Base-by-base conservation (phyloP, 2,888 invertebrate species). In the Eristalis tenax region DNA sequence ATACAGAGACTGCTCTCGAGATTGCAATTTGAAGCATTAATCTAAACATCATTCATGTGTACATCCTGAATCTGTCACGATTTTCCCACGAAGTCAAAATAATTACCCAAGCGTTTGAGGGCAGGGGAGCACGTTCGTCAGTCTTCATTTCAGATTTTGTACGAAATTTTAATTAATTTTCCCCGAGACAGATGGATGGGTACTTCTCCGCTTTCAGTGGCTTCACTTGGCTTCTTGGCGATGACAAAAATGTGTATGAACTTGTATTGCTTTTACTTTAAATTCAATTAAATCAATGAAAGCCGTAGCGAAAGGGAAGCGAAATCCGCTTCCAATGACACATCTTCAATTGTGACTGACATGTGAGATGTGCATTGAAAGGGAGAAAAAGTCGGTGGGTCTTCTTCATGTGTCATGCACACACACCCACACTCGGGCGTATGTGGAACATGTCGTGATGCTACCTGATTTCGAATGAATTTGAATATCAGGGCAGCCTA, bases 1-100 rank as follows among this genome's bases (percentile, higher is more conserved):
- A 43, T 40, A 76, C 32, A 18, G 50, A 43, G 61, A 26, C 43
- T 63, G 71, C 28, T 73, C 61, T 43, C 11, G n/a, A 59, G 32
- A 68, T 43, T 61, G 61, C 68, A 76, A 68, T 68, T 76, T 61
- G 59, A 43, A 61, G 40, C 68, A 43, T 76, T 68, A 61, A 68
- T 40, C 68, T 61, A 40, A 57, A 32, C 26, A 65, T 35, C 57
- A 26, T 38, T 35, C 11, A 10, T 15, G 43, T 66, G 40, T 13
- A 32, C 43, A 40, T 26, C 15, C 43, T 59, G 26, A 59, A 40
- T 22, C 35, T 40, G 57, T 26, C 32, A 28, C 18, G 57, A 57
- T 40, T 66, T 40, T 57, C 65, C 65, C 66, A n/a, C 59, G 43
- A 59, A 59, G 38, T 66, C 65, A 57, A 57, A 57, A 75, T 56